Conservation (phyloP, 53 echinoderm and acorn worm genomes). For the Mesocentrotus franciscanus region DNA sequence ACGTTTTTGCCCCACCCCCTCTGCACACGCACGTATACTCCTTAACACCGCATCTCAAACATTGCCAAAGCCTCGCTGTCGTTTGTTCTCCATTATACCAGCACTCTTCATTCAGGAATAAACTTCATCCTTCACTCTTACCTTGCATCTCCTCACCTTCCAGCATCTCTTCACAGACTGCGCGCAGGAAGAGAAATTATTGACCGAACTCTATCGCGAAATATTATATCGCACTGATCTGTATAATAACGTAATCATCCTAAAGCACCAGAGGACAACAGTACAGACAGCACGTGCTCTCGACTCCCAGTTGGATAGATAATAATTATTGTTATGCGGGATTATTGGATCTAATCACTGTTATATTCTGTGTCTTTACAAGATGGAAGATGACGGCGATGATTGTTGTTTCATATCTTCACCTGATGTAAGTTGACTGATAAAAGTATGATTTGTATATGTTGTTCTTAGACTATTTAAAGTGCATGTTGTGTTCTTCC, state of each 20-base stretch:
- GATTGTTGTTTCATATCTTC: constrained; percentile 40
- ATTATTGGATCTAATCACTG: constrained; percentile 6
- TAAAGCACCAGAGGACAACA: too few relatives aligned
- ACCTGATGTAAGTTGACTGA: constrained; percentile 16
- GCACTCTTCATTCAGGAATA: neutral
- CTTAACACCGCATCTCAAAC: neutral
- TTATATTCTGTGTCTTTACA: neutral
- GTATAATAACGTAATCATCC: neutral
- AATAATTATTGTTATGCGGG: neutral
- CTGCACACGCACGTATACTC: neutral
- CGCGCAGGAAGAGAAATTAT: neutral
- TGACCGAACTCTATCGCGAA: neutral
- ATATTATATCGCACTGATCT: neutral
- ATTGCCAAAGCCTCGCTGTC: neutral
- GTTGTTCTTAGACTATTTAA: neutral
- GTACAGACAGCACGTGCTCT: neutral
- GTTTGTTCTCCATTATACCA: neutral
- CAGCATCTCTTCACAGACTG: neutral
- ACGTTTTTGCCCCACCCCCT: neutral
- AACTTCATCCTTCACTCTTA: neutral
- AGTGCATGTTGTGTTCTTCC: neutral
- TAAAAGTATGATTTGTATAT: neutral
- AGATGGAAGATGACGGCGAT: constrained; percentile 1
- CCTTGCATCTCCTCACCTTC: neutral
- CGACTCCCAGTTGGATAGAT: neutral